Evolutionary conservation across 2,797 vertebrate species (phyloP), one percentile per base, ranked within the genome.

Genomic region (Anniella stebbinsi): DNA sequence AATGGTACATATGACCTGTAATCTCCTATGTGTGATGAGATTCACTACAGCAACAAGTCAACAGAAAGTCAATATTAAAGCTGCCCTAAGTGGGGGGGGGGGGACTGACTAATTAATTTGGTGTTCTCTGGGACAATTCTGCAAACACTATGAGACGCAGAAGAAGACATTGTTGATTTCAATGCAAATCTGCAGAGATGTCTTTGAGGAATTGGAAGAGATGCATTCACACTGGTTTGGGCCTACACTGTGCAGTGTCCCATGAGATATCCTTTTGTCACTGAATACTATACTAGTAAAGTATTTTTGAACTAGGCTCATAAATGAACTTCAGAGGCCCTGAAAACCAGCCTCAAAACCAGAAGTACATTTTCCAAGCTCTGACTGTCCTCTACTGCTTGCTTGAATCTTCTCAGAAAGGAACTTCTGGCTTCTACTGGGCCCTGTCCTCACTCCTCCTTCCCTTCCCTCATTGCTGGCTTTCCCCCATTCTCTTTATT

Each of bases 21-120:
- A 69, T 78, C 21, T 82, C 28, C 6, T 25, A 12, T 66, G 41
- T 87, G 81, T 70, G 87, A 84, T 25, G 38, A 38, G 51, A 25
- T 82, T 73, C 36, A 45, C 36, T 82, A 21, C 17, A 45, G 78
- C 69, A 72, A 60, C 77, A 82, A 57, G 69, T 54, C 48, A 81
- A 60, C 67, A 72, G 30, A 88, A 88, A 63, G 28, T 73, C 67
- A 82, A 45, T 82, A 81, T 82, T 45, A 38, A 48, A 63, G 69
- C 80, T 88, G 33, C 28, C 51, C 38, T 73, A 73, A 73, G 38
- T 82, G 36, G 73, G n/a, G 60, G 15, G 15, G 15, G 4, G 0
- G n/a, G 23, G 12, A 51, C 30, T 72, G 5, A 73, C 36, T 82
- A 88, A 88, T 73, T 82, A 73, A 88, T 45, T 73, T 33, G 41